phyloP scores from a whole-genome alignment of 2,888 invertebrate species.

The Phyllotreta cruciferae region DNA sequence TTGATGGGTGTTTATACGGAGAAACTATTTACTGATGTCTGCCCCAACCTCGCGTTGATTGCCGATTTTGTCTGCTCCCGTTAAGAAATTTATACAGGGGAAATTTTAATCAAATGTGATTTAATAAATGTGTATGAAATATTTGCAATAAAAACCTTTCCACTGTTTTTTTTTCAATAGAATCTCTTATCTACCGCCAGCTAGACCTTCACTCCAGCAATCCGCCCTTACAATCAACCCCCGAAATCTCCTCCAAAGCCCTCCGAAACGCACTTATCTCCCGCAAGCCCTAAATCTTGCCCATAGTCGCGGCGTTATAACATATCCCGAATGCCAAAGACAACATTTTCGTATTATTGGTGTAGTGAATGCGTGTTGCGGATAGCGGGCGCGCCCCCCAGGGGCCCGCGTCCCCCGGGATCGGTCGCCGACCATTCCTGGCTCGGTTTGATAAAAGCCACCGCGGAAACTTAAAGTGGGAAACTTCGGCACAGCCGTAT shows the following conservation, averaged over 20 bases:
- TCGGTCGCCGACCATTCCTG: slow-evolving; percentile 24
- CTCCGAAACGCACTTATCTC: slow-evolving; percentile 22
- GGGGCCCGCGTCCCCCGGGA: slow-evolving; percentile 4
- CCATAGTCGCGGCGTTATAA: slow-evolving; percentile 20
- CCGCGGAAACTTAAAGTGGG: slow-evolving; percentile 20
- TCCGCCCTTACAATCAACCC: slow-evolving; percentile 10
- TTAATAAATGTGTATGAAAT: no score
- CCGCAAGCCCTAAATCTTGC: slow-evolving; percentile 23
- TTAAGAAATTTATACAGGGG: no score
- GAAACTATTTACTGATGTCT: slow-evolving; percentile 23
- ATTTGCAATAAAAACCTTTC: no score
- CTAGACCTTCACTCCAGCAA: slow-evolving; percentile 1
- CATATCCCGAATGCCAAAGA: slow-evolving; percentile 36
- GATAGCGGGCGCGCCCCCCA: slow-evolving; percentile 23
- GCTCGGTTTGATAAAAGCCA: slow-evolving; percentile 29
- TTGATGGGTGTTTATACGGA: slow-evolving; percentile 30
- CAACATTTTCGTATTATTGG: slow-evolving; percentile 32
- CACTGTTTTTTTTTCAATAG: slow-evolving; percentile 9
- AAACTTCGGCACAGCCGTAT: slow-evolving; percentile 11
- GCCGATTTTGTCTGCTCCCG: neutral
- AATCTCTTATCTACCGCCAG: slow-evolving; percentile 9
- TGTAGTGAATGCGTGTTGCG: slow-evolving; percentile 34
- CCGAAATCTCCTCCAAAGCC: slow-evolving; percentile 9
- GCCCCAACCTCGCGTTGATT: slow-evolving; percentile 8
- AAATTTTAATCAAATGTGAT: no score